phyloP scores from a whole-genome alignment of 2,113 vertebrate genomes.

The Tauraco erythrolophus region DNA sequence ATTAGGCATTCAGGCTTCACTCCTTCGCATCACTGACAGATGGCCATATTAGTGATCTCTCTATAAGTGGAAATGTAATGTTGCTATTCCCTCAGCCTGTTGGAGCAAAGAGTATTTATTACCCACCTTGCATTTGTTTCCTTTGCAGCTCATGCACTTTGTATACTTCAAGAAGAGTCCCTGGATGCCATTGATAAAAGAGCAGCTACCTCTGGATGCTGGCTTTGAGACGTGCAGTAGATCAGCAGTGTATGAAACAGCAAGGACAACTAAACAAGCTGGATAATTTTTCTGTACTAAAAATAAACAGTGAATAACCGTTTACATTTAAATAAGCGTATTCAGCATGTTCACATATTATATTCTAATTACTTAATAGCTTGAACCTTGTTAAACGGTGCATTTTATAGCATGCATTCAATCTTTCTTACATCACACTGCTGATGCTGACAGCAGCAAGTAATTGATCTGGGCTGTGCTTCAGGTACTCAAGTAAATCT shows the following conservation, averaged over 20 bases:
- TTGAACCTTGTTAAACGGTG: conserved; percentile 46
- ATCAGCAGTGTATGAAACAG: neutral
- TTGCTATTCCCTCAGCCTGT: neutral
- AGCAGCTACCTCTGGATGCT: neutral
- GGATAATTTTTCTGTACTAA: conserved; percentile 26
- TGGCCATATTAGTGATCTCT: neutral
- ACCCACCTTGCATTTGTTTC: conserved; percentile 6
- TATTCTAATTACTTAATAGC: conserved; percentile 69
- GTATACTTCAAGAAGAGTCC: neutral
- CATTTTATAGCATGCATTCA: conserved; percentile 43
- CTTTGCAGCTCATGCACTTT: neutral
- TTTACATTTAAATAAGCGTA: conserved; percentile 64
- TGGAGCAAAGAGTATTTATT: conserved; percentile 36
- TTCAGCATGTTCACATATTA: conserved; percentile 69
- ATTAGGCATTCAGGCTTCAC: neutral
- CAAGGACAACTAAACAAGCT: conserved; percentile 39
- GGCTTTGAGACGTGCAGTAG: neutral
- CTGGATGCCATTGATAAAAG: neutral
- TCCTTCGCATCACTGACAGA: neutral
- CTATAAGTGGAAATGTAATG: neutral
- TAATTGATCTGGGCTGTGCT: conserved; percentile 57
- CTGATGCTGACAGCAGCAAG: conserved; percentile 57
- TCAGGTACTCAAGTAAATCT: conserved; percentile 57
- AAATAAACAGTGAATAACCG: conserved; percentile 54
- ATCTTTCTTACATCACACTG: conserved; percentile 32